Conservation (phyloP, 2,888 invertebrate species). For the Agriotes lineatus region DNA sequence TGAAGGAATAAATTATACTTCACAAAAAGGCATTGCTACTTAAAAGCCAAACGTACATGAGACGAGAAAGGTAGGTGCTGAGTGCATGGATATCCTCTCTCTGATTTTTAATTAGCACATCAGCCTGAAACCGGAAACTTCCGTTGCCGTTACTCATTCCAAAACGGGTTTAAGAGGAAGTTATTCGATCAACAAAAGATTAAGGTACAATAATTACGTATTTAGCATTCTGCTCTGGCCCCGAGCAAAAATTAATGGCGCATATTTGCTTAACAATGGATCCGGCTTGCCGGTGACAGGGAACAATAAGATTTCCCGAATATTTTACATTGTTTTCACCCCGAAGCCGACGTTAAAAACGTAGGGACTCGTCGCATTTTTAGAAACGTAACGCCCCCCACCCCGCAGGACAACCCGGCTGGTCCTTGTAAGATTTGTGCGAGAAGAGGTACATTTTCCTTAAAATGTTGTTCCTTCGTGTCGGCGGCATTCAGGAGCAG, state of each 20-base stretch:
- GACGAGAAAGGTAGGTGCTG: too few species aligned
- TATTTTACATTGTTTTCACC: conserved; percentile 12
- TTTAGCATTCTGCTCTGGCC: not conserved
- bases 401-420: not conserved
- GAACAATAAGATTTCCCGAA: not conserved
- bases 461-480: conserved; percentile 49
- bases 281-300: not conserved
- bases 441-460: conserved; percentile 41
- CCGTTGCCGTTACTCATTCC: not conserved
- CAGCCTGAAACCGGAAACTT: not conserved
- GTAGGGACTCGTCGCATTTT: not conserved
- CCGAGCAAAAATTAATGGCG: conserved; percentile 10
- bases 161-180: not conserved
- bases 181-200: conserved; percentile 12
- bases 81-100: too few species aligned
- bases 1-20: too few species aligned
- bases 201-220: conserved; percentile 3
- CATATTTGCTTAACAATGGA: conserved; percentile 9
- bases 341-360: not conserved
- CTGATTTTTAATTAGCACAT: too few species aligned
- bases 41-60: too few species aligned
- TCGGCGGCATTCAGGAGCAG: conserved; percentile 53
- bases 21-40: too few species aligned
- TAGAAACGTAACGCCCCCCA: not conserved
- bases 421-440: conserved; percentile 35